phyloP scores from a whole-genome alignment of 1,140 invertebrate species.

The Bombyx mandarina region DNA sequence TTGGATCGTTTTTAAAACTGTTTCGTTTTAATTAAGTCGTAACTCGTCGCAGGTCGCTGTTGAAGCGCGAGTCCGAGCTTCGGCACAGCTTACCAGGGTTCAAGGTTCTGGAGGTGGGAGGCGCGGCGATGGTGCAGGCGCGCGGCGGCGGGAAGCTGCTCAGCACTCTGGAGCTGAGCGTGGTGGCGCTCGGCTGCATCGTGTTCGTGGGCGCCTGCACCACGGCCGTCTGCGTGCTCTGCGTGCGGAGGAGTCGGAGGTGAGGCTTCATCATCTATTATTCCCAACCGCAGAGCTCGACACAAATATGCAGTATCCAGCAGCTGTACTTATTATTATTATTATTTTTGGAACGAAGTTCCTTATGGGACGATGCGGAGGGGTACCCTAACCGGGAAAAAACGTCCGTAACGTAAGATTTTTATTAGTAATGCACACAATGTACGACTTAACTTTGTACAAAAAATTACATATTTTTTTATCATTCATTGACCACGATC shows the following conservation, averaged over 20 bases:
- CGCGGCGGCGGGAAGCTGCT: constrained; percentile 38
- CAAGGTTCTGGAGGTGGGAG: constrained; percentile 72
- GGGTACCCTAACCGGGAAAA: too few relatives aligned
- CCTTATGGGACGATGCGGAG: too few relatives aligned
- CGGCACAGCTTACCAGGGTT: constrained; percentile 73
- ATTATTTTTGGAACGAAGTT: too few relatives aligned
- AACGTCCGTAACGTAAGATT: too few relatives aligned
- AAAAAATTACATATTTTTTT: too few relatives aligned
- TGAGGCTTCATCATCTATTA: constrained; percentile 23
- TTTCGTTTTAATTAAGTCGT: background rate
- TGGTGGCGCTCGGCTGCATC: constrained; percentile 82
- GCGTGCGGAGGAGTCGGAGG: constrained; percentile 77
- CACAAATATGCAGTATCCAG: too few relatives aligned
- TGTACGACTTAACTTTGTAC: too few relatives aligned
- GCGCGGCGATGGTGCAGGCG: constrained; percentile 39
- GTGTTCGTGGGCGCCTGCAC: constrained; percentile 84
- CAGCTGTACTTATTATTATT: too few relatives aligned
- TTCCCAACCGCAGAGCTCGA: too few relatives aligned
- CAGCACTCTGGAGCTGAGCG: constrained; percentile 84
- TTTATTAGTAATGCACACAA: too few relatives aligned
- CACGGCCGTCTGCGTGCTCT: constrained; percentile 84
- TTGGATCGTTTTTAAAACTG: background rate
- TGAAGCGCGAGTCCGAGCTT: constrained; percentile 73
- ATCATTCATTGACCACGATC: too few relatives aligned
- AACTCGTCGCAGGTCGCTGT: constrained; percentile 68